Conservation (phyloP, 2,888 invertebrate species). For the Ypsolopha sequella region DNA sequence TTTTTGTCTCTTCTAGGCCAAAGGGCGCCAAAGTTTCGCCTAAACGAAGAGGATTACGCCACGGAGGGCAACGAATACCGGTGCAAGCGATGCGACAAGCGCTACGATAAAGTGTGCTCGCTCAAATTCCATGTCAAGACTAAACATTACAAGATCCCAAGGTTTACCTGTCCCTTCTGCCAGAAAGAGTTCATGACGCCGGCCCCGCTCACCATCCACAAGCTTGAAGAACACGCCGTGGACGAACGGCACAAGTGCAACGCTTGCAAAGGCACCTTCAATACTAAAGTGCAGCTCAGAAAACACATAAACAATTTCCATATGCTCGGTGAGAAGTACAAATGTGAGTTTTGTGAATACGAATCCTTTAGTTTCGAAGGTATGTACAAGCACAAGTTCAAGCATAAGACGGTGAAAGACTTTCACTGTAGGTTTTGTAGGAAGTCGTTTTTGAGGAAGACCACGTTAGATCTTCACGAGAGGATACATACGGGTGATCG, state of each 20-base stretch:
- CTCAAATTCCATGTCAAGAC: slow-evolving; percentile 34
- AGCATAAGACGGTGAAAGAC: slow-evolving; percentile 49
- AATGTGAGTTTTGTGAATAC: slow-evolving; percentile 44
- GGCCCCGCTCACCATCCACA: slow-evolving; percentile 34
- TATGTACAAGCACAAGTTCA: slow-evolving; percentile 47
- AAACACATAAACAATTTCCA: slow-evolving; percentile 47
- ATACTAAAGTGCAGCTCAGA: slow-evolving; percentile 31
- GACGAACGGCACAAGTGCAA: slow-evolving; percentile 47
- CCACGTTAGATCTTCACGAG: slow-evolving; percentile 39
- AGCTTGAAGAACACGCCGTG: slow-evolving; percentile 33
- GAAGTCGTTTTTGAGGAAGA: slow-evolving; percentile 49
- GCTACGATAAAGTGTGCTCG: slow-evolving; percentile 29
- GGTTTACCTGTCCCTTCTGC: slow-evolving; percentile 29
- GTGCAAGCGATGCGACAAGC: slow-evolving; percentile 4
- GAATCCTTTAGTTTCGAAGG: slow-evolving; percentile 36
- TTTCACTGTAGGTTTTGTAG: slow-evolving; percentile 50
- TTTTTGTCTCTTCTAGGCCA: slow-evolving; percentile 1
- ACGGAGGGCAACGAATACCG: slow-evolving; percentile 3
- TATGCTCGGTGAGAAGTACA: slow-evolving; percentile 43
- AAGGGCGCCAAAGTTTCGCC: slow-evolving; percentile 1
- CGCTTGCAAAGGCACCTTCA: slow-evolving; percentile 43
- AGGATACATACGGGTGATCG: slow-evolving; percentile 51
- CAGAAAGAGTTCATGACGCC: slow-evolving; percentile 32
- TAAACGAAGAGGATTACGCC: slow-evolving; percentile 1
- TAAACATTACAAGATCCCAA: slow-evolving; percentile 38